phyloP scores from a whole-genome alignment of 2,888 invertebrate species.

The Andrena flavipes region DNA sequence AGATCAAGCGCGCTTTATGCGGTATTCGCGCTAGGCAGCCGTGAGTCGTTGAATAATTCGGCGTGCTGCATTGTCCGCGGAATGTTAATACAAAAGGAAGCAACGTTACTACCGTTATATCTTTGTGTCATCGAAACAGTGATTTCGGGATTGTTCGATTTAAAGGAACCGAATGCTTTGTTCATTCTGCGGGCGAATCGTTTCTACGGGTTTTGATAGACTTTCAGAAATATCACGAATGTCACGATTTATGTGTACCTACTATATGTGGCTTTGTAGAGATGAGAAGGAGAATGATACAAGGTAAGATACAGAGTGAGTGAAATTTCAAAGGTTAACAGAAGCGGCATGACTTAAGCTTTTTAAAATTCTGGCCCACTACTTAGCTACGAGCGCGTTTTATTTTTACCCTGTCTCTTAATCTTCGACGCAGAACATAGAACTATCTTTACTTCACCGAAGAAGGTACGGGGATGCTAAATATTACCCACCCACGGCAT shows the following conservation, averaged over 20 bases:
- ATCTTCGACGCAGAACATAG: constrained; percentile 4
- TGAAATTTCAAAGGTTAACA: too few relatives aligned
- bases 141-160: too few relatives aligned
- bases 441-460: background rate
- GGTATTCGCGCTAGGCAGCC: background rate
- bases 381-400: constrained; percentile 28
- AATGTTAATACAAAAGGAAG: constrained; percentile 1
- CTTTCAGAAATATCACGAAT: too few relatives aligned
- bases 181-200: background rate
- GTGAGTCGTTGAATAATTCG: constrained; percentile 32
- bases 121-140: too few relatives aligned
- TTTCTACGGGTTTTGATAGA: too few relatives aligned
- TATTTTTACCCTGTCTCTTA: constrained; percentile 39
- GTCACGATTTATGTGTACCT: too few relatives aligned
- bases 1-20: constrained; percentile 30
- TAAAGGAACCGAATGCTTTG: too few relatives aligned
- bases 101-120: too few relatives aligned
- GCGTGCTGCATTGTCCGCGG: background rate
- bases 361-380: constrained; percentile 27
- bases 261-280: too few relatives aligned
- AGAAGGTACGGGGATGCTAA: background rate
- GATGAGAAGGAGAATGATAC: too few relatives aligned
- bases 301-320: too few relatives aligned
- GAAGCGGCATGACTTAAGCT: constrained; percentile 19
- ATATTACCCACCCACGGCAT: background rate